Evolutionary conservation across 2,113 vertebrate species (phyloP), one percentile per base, ranked within the genome.

Genomic region (Proteles cristata): DNA sequence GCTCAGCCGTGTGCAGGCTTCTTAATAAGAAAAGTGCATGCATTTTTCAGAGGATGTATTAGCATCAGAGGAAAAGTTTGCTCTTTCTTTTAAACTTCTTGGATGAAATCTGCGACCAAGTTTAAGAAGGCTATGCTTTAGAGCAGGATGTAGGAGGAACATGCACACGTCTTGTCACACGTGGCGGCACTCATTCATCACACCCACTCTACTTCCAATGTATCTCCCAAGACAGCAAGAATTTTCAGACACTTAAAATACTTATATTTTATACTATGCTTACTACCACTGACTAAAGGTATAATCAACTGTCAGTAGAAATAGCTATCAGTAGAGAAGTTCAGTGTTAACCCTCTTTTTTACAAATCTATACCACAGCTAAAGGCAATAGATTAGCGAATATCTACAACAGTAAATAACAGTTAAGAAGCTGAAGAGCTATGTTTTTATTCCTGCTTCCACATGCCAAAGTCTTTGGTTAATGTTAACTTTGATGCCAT

Each of bases 161-260:
- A 79, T 5, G 4, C 77, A 96, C 84, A 96, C 97, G 95, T 97
- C 88, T 94, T 96, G 85, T 90, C 95, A 95, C 93, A 97, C 95
- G 94, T 68, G 97, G 97, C 25, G 96, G 92, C 58, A 88, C 96
- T 98, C 98, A 95, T 97, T 97, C 98, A 98, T 98, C 97, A 98
- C 97, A 95, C 98, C 98, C 93, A 98, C 97, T 97, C 97, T 90
- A 65, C 96, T 97, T 97, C 96, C 85, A 98, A 95, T 77, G 7
- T 16, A 45, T 98, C 93, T 98, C 80, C 63, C n/a, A 96, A 97
- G 92, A 94, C 79, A 97, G 96, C 92, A 81, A 81, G 33, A 83
- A 96, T 93, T 89, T 96, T 96, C 96, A 98, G 92, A 82, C 82
- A 97, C 93, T 95, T 96, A 58, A 73, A 98, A 95, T 95, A 97